Base-by-base conservation (phyloP, 2,113 vertebrate species). In the Oryzias melastigma region DNA sequence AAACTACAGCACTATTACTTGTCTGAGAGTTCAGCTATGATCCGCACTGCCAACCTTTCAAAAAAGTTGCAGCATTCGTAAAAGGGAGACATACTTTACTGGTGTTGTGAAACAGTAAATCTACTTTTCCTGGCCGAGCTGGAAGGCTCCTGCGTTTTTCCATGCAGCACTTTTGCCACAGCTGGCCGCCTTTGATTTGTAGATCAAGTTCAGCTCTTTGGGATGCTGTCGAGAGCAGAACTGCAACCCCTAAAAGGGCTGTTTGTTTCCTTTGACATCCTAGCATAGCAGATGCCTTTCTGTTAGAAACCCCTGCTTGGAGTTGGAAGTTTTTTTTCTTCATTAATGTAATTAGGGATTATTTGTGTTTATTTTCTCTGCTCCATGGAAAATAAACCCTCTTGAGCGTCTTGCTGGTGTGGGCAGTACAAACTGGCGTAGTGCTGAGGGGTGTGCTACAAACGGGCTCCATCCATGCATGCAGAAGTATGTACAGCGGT, bases 201-300 rank as follows among this genome's bases (percentile, higher is more conserved):
- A 74, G 77, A 87, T 85, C 63, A 68, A 81, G 54, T 72, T 63
- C 50, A 76, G 79, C 65, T 77, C 59, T 25, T 63, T 69, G 65
- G 83, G 83, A 81, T 45, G 44, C 64, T 43, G 48, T 80, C 85
- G 86, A 88, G 73, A 14, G 61, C 58, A 61, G 47, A 71, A 24
- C 66, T 52, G 55, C 40, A 65, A 49, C 65, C 44, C 68, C 68
- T 82, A 59, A 87, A 85, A 80, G 80, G 66, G 44, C 53, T 56
- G 80, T 72, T 83, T 88, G 74, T 85, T 87, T 85, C 83, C 75
- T 78, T 85, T 87, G 76, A 81, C 84, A 75, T 86, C 63, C 59
- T 18, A 59, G 67, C 66, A 88, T 71, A 81, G 87, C 72, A 81
- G 67, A 86, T 80, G 70, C 61, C 80, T 86, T 84, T 90, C 83